Base-by-base conservation (phyloP, 2,113 vertebrate genomes). In the Ranitomeya variabilis region DNA sequence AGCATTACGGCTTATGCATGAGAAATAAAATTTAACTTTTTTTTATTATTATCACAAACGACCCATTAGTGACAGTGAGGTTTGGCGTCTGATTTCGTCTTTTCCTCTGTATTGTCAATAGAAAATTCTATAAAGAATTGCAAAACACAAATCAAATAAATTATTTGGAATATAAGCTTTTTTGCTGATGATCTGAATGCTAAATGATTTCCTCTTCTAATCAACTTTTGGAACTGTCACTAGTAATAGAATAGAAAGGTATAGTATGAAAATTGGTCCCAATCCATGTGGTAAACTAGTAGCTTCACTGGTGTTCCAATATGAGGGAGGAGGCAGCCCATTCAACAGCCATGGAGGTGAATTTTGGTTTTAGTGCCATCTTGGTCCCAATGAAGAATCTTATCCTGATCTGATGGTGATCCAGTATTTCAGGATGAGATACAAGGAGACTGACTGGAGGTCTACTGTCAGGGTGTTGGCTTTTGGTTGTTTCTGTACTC, bases 301-400 rank as follows among this genome's bases (percentile, higher is more conserved):
- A 67, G 45, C 55, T 87, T 62, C 23, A 26, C 19, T 60, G 54
- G 79, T 57, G 67, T 83, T 62, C 45, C 21, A 52, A 45, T 31
- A 77, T 45, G 59, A 51, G 67, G 16, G 37, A 73, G 80, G 80
- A 89, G 81, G 87, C 81, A 89, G 81, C 62, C 77, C 79, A 45
- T 85, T 79, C 14, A 78, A 83, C 59, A 67, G 57, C 54, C 59
- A 83, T 67, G 80, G n/a, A 89, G 73, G 51, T 78, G 82, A 89
- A 76, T 85, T 89, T 89, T 89, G 87, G 87, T 89, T 89, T 89
- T 45, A 78, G 73, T 26, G 81, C 73, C 82, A 85, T 89, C 45
- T 89, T 89, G 87, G 87, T 89, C 87, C 82, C 81, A 59, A 57
- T 85, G 51, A 79, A 79, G 31, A 69, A 55, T 73, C 80, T 76